Base-by-base conservation (phyloP, 1,140 invertebrate species). In the Lamellibrachia luymesi region DNA sequence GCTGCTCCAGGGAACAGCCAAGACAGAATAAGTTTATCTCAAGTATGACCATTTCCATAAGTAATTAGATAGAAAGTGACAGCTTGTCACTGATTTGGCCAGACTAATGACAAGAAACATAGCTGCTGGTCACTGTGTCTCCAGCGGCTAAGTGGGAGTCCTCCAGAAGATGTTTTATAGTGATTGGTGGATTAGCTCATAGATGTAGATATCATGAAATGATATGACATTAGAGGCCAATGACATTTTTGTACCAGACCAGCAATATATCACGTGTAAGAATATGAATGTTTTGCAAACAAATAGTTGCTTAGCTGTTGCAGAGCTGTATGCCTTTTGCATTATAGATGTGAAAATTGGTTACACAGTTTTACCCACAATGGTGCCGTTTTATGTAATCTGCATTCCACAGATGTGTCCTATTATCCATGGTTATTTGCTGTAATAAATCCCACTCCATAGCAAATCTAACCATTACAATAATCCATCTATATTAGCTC, bases 91-190 rank as follows among this genome's bases (percentile, higher is more conserved):
- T 80, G 64, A 80, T 10, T 38, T 80, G 64, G 64, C 25, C 64
- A 80, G 64, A 80, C 25, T 80, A 80, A 80, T 80, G 64, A 80
- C 64, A 80, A 13, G 90, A 91, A n/a, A 90, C 89, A 91, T 50
- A n/a, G 17, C 51, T n/a, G 1, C 6, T 25, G 91, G 49, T 13
- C 91, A 50, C 8, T 50, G 13, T 80, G 2, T 80, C 13, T 80
- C 64, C 64, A 10, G 64, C 4, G 13, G 64, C 25, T 10, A 6
- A 80, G 64, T 10, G 13, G 13, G 64, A 80, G 64, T 22, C 64
- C 4, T 1, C 13, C 64, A 80, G 64, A 80, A 80, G 64, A 80
- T 80, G 64, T 22, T 22, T 22, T 80, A 80, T 22, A 17, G 8
- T 22, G 17, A 22, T 22, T 22, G 7, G 6, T 22, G 25, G 64